Conservation (phyloP, 2,113 vertebrate species). For the Corythornis vintsioides region DNA sequence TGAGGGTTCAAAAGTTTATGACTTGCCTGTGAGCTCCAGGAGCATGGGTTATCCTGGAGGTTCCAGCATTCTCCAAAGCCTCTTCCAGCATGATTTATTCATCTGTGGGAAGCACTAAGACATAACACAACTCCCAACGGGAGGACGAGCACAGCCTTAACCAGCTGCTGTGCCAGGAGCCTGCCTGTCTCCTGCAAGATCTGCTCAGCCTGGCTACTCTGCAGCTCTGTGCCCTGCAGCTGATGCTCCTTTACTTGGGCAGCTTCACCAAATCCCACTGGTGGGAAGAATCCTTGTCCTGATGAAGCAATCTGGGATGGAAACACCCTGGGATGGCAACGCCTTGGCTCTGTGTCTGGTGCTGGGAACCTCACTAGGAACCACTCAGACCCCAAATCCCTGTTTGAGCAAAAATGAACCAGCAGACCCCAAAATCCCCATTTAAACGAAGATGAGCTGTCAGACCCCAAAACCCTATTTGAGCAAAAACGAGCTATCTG, state of each 20-base stretch:
- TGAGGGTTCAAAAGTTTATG: constrained; percentile 10
- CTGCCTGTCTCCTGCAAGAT: not conserved
- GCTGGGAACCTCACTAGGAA: not conserved
- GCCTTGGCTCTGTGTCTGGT: not conserved
- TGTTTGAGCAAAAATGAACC: not conserved
- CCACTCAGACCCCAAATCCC: not conserved
- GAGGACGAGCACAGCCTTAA: not conserved
- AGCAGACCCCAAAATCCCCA: not conserved
- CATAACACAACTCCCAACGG: not conserved
- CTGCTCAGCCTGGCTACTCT: not conserved
- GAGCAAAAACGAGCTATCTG: not conserved
- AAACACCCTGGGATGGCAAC: not conserved
- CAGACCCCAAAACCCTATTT: not conserved
- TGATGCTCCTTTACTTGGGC: not conserved
- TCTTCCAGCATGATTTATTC: constrained; percentile 34
- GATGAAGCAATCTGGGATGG: not conserved
- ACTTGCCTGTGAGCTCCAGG: not conserved
- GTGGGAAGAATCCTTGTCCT: not conserved
- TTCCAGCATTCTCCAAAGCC: not conserved
- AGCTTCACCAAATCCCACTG: not conserved
- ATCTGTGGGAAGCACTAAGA: not conserved
- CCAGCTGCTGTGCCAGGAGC: not conserved
- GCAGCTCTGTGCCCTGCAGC: not conserved
- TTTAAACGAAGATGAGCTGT: rapidly evolving
- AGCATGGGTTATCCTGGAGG: not conserved